These are phyloP conservation scores for Eulemur rufifrons DNA, from an alignment of 2,113 vertebrate species.

Conservation along the genomic window DNA sequence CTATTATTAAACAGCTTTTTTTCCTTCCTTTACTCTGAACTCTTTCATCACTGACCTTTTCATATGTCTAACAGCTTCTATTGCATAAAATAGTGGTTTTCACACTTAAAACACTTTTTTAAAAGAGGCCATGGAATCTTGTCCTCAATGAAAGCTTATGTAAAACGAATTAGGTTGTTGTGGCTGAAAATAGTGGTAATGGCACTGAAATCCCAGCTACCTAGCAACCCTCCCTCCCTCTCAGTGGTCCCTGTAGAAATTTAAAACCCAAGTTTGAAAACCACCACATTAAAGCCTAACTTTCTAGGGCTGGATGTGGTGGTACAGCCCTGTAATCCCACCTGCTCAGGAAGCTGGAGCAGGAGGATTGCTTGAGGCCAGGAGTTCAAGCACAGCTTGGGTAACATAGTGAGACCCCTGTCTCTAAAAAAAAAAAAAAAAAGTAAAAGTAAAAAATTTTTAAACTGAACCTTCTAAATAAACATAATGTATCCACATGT, in stretches of 20 bases:
- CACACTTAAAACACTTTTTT: background rate
- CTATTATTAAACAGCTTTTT: background rate
- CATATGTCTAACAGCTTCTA: background rate
- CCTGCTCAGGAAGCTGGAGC: too few relatives aligned
- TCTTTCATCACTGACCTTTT: background rate
- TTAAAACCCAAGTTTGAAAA: conserved; percentile 36
- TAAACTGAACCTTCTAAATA: background rate
- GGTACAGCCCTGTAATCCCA: too few relatives aligned
- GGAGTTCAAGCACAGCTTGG: too few relatives aligned
- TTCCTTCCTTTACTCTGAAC: background rate
- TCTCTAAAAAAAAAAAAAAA: too few relatives aligned
- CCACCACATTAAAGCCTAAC: background rate
- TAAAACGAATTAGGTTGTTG: background rate
- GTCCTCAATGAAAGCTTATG: background rate
- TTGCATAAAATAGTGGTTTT: conserved; percentile 17
- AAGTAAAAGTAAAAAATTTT: too few relatives aligned
- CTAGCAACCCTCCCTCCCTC: background rate
- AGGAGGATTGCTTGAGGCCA: too few relatives aligned
- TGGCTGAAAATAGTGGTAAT: background rate
- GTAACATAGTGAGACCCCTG: too few relatives aligned
- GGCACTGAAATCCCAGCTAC: background rate
- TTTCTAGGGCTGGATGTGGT: background rate
- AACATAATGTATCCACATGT: background rate
- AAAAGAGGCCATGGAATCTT: background rate
- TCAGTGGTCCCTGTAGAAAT: background rate